phyloP scores from a whole-genome alignment of 2,113 vertebrate genomes.

The Macroglossus sobrinus region DNA sequence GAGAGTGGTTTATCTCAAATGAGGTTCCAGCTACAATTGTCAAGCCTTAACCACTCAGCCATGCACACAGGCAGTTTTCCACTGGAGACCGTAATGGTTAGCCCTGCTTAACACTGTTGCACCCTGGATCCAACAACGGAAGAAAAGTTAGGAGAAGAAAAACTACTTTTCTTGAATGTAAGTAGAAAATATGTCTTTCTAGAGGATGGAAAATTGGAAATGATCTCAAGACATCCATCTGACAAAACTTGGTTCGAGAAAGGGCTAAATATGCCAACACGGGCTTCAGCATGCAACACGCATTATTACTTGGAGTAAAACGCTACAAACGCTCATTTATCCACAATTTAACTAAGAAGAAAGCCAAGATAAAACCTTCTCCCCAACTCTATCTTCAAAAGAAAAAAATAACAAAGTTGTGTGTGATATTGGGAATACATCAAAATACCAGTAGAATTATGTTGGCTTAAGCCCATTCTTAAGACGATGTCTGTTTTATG shows the following conservation, averaged over 20 bases:
- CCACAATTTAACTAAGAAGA: neutral
- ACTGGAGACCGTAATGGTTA: neutral
- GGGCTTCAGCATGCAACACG: rapidly evolving
- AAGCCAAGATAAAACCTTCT: neutral
- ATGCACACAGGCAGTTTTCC: neutral
- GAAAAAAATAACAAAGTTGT: neutral
- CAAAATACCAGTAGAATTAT: neutral
- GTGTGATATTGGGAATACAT: no score
- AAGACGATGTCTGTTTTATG: neutral
- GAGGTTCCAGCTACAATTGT: neutral
- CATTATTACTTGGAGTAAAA: neutral
- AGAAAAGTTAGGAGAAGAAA: neutral
- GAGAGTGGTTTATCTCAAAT: neutral
- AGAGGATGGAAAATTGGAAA: neutral
- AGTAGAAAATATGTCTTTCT: neutral
- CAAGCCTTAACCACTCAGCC: neutral
- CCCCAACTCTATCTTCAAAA: neutral
- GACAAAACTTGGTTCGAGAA: neutral
- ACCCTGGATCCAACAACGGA: neutral
- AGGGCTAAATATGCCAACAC: neutral
- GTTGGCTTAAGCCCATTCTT: neutral
- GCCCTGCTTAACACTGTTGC: neutral
- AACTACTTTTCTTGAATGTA: neutral
- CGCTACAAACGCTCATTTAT: neutral
- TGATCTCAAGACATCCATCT: neutral